Evolutionary conservation across 2,113 vertebrate genomes (phyloP), one percentile per base, ranked within the genome.

Genomic region (Verasper variegatus): DNA sequence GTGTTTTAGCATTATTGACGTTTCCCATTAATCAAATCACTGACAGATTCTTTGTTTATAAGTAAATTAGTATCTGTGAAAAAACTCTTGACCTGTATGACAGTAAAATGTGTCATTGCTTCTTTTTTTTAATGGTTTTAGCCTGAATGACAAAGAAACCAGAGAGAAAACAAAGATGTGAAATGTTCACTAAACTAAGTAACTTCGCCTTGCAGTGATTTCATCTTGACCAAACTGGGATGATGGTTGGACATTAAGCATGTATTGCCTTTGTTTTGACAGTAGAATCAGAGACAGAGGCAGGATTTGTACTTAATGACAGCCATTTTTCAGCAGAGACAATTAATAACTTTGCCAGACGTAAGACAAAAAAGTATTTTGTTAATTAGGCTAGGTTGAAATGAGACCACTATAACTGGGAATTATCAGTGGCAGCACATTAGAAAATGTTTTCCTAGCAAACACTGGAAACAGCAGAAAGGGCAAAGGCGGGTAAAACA

Each of bases 311-410:
- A 68, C 45, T 69, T 79, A 83, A 85, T 80, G 63, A 81, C 20
- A 5, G 27, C 27, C 27, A 67, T 81, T 71, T 80, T 75, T 81
- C 56, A 72, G 80, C 58, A 71, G 21, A n/a, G 66, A 77, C n/a
- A 45, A 63, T 78, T 69, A 75, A 74, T 74, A 82, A 78, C 51
- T 77, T 74, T 74, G 62, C 40, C 52, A 82, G 45, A 37, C 56
- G 42, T 60, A 40, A 65, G 35, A 45, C 12, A 9, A 31, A 69
- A 69, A 68, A 71, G 45, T 3, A 37, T 42, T 61, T 27, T 40
- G 78, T 88, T 78, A 82, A 86, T 85, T 84, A 80, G 55, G 14
- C 42, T 68, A 62, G 56, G 74, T 69, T 83, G 10, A 77, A 89
- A 74, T 80, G 5, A 81, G 74, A 83, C 49, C 6, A 40, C 70